Evolutionary conservation across 1,140 invertebrate species (phyloP), one percentile per base, ranked within the genome.

Genomic region (Zaprionus tsacasi): DNA sequence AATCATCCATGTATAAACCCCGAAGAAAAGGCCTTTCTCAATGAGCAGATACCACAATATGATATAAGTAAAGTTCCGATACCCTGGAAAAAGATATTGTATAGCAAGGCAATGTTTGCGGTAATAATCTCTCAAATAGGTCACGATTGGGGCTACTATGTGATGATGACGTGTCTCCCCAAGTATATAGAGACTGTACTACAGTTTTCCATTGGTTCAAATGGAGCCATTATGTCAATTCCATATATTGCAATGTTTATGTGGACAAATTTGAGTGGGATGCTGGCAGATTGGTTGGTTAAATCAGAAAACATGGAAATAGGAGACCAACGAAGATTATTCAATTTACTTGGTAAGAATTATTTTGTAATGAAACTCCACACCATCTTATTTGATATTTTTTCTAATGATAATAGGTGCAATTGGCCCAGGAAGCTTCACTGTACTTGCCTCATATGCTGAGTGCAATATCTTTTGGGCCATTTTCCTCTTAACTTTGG

Each of bases 131-230:
- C 92, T 7, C 97, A 99, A 82, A 82, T 94, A 67, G 83, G 86
- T 1, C 96, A 97, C 85, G 97, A 98, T 91, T 98, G 97, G 95
- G 96, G 96, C 1, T 97, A 97, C 88, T 98, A 96, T 82, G 97
- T 97, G 2, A 95, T 98, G 93, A 94, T 98, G 13, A 96, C 96
- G 2, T 96, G 97, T 81, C 93, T 99, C 1, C 98, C 98, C 13
- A 80, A 80, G 10, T 89, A 90, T 38, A 78, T 91, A 50, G 21
- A 38, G 6, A 70, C 86, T 55, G 81, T 91, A 0, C 17, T 86
- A 25, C 43, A 57, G 0, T 60, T 88, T 7, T 70, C 80, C 4
- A 70, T 71, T 5, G 45, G 54, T 5, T 25, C 64, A 0, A 81
- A 82, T 36, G 85, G 89, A 0, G 25, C 87, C 0, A 61, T 78